Conservation (phyloP, 2,888 invertebrate species). For the Frankliniella intonsa region DNA sequence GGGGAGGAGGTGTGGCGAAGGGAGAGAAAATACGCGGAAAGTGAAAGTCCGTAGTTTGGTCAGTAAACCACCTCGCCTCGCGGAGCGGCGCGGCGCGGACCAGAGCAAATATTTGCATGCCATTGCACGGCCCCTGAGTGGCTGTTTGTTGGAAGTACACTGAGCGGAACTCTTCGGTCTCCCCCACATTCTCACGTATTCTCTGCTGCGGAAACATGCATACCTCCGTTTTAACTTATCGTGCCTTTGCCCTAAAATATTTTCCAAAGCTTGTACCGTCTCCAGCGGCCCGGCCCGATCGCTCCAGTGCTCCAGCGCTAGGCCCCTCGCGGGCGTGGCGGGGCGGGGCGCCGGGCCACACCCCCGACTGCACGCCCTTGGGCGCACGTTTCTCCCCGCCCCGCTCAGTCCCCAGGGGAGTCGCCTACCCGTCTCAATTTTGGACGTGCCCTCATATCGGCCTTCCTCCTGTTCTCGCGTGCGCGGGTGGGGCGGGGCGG, state of each 20-base stretch:
- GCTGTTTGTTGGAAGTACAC: too few species aligned
- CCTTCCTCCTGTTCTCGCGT: background rate
- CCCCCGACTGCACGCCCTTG: background rate
- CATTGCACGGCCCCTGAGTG: background rate
- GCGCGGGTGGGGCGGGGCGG: too few species aligned
- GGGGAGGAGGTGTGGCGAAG: background rate
- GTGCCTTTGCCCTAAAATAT: too few species aligned
- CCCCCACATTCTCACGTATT: too few species aligned
- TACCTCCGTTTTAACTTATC: too few species aligned
- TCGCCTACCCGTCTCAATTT: constrained; percentile 1
- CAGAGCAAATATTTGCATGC: background rate
- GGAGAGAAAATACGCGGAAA: background rate
- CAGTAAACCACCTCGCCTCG: background rate
- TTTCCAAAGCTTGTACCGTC: too few species aligned
- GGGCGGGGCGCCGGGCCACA: too few species aligned
- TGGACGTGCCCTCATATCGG: constrained; percentile 17
- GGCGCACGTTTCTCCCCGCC: background rate
- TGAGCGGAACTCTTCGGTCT: too few species aligned
- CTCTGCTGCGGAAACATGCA: too few species aligned
- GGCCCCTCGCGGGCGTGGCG: background rate
- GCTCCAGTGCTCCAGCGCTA: background rate
- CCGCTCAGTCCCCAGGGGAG: background rate
- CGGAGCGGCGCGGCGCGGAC: background rate
- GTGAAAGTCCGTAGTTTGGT: background rate
- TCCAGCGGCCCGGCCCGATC: too few species aligned